phyloP scores from a whole-genome alignment of 2,113 vertebrate species.

The Todiramphus saurophagus region DNA sequence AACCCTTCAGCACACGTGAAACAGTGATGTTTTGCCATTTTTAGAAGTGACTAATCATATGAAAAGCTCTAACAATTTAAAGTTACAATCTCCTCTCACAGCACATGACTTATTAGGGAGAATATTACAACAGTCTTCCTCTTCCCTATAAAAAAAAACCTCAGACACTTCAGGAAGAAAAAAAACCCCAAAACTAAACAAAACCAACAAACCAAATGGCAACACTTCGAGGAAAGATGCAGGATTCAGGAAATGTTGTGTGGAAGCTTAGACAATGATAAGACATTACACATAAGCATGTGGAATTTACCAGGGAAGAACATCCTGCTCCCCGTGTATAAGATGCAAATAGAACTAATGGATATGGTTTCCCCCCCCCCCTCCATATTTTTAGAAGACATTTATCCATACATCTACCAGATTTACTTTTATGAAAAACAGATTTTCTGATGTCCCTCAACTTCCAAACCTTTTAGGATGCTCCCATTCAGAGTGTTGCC shows the following conservation, averaged over 20 bases:
- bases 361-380: background rate
- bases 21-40: slow-evolving; percentile 3
- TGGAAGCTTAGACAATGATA: background rate
- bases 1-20: background rate
- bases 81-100: background rate
- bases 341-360: background rate
- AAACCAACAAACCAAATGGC: background rate
- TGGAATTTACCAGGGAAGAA: background rate
- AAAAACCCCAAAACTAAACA: background rate
- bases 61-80: background rate
- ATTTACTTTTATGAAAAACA: background rate
- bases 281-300: background rate
- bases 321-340: background rate
- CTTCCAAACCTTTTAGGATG: background rate
- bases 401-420: background rate
- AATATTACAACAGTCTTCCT: background rate
- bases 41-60: background rate
- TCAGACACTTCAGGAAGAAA: background rate
- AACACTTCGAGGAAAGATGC: background rate
- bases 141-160: background rate
- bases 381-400: background rate
- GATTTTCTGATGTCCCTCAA: background rate
- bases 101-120: background rate
- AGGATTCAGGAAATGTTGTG: background rate
- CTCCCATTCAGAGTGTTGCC: background rate